These are phyloP conservation scores for Platanista minor DNA, from an alignment of 2,113 vertebrate species.

Conservation along the genomic window DNA sequence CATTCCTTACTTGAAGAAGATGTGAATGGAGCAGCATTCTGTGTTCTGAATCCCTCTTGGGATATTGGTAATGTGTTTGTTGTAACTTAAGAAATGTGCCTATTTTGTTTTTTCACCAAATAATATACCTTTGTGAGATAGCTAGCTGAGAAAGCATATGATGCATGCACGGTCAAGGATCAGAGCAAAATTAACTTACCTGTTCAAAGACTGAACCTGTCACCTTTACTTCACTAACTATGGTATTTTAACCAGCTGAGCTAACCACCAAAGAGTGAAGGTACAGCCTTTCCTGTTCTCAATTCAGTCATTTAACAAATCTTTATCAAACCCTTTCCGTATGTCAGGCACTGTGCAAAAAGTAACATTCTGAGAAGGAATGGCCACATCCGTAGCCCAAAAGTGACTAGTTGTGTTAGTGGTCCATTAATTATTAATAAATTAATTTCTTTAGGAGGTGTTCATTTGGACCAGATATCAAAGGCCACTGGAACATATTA, in stretches of 20 bases:
- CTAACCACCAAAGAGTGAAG: background rate
- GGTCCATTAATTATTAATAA: conserved; percentile 4
- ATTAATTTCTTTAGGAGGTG: conserved; percentile 19
- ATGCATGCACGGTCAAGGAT: background rate
- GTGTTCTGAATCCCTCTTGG: background rate
- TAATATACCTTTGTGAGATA: background rate
- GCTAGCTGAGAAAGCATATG: background rate
- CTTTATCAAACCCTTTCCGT: background rate
- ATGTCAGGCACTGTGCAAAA: background rate
- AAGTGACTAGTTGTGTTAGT: conserved; percentile 6
- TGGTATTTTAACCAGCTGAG: background rate
- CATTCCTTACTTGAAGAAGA: background rate
- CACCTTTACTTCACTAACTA: background rate
- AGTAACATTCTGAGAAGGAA: background rate
- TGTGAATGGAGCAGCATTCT: background rate
- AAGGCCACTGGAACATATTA: background rate
- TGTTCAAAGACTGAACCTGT: background rate
- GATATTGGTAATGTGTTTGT: background rate
- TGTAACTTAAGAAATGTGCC: background rate
- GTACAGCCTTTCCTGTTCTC: background rate
- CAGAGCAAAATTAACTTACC: background rate
- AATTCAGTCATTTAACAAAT: background rate
- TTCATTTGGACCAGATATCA: conserved; percentile 2
- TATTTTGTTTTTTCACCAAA: conserved; percentile 19
- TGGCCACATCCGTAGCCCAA: background rate